Evolutionary conservation across 1,140 invertebrate species (phyloP).

Genomic region (Drosophila hydei): DNA sequence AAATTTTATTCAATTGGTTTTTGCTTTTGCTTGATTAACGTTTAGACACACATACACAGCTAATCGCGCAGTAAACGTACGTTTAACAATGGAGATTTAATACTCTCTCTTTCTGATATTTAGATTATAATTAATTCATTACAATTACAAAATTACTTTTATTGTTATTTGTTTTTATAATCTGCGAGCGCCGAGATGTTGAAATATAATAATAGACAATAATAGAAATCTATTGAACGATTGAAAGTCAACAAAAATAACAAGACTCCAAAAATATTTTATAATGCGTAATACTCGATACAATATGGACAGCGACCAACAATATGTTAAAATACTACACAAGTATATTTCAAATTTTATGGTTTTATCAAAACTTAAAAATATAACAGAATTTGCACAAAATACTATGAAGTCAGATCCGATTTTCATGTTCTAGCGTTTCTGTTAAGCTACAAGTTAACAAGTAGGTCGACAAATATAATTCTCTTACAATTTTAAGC

Average conservation of each 20-base stretch:
- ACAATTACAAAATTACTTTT: slow-evolving; percentile 69
- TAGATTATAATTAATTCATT: slow-evolving; percentile 51
- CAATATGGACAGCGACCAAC: slow-evolving; percentile 32
- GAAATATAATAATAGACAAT: slow-evolving; percentile 71
- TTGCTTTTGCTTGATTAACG: slow-evolving; percentile 39
- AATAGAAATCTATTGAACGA: slow-evolving; percentile 45
- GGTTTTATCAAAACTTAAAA: too few relatives aligned
- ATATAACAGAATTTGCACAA: slow-evolving; percentile 1
- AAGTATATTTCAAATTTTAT: too few relatives aligned
- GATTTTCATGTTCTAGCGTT: too few relatives aligned
- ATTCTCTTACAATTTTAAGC: not conserved
- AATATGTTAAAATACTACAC: too few relatives aligned
- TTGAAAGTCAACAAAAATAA: slow-evolving; percentile 45
- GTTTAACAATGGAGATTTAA: not conserved
- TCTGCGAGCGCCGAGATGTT: slow-evolving; percentile 52
- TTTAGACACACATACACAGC: slow-evolving; percentile 2
- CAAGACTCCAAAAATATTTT: slow-evolving; percentile 49
- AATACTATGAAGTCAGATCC: too few relatives aligned
- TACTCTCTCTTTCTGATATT: slow-evolving; percentile 26
- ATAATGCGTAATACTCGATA: slow-evolving; percentile 66
- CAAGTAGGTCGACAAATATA: not conserved
- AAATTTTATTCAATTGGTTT: slow-evolving; percentile 23
- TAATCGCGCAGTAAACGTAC: too few relatives aligned
- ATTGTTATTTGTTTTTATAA: slow-evolving; percentile 71
- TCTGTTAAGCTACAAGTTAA: too few relatives aligned